Evolutionary conservation across 2,888 invertebrate genomes (phyloP), one percentile per base, ranked within the genome.

Genomic region (Allacma fusca): DNA sequence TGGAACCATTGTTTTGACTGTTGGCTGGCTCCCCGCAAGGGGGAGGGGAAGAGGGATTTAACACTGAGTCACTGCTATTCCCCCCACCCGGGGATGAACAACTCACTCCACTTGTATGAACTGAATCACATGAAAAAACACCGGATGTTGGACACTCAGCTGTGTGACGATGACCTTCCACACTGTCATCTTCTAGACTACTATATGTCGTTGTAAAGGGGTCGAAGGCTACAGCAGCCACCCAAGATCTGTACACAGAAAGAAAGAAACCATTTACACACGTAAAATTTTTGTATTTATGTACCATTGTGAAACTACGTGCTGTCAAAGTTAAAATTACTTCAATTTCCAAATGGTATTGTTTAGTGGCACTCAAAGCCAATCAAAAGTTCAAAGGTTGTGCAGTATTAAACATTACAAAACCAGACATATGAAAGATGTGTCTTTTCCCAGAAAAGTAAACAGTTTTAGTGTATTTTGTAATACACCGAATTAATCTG

Each of bases 221-320:
- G 88, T 96, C 96, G 86, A 98, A 97, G 5, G 97, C 94, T 24
- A 98, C 98, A 24, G 96, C 95, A 73, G 96, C 95, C 23, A 99
- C 97, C 99, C 99, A 99, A 76, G 97, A 83, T 72, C 83, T 83
- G 73, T 1, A 78, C n/a, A n/a, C n/a, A n/a, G n/a, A n/a, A n/a
- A n/a, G n/a, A 76, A 16, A 34, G 34, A 34, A 34, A 34, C 4
- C n/a, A n/a, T n/a, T n/a, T n/a, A n/a, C n/a, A n/a, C n/a, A n/a
- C n/a, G n/a, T n/a, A n/a, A n/a, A n/a, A n/a, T n/a, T n/a, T n/a
- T n/a, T n/a, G n/a, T n/a, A n/a, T n/a, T n/a, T n/a, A n/a, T n/a
- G n/a, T n/a, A n/a, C n/a, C n/a, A n/a, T n/a, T n/a, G n/a, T n/a
- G n/a, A n/a, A n/a, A n/a, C n/a, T n/a, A n/a, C n/a, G n/a, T n/a